phyloP scores from a whole-genome alignment of 2,797 vertebrate genomes.

The Halcyon badia region DNA sequence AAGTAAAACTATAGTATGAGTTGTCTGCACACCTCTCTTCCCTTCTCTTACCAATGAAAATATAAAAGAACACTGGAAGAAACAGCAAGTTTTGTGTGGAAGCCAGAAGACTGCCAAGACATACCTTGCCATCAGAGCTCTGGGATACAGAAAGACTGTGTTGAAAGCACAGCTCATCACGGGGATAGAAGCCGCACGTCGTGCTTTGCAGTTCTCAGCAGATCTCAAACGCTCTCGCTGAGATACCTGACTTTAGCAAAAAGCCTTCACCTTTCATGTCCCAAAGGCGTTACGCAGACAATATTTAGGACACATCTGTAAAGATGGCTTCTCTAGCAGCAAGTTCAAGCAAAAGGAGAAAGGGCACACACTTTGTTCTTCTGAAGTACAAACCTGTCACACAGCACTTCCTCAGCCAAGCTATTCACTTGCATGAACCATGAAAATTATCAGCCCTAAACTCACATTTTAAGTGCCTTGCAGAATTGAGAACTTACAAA shows the following conservation, averaged over 20 bases:
- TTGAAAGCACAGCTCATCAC: not conserved
- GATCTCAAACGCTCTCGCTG: not conserved
- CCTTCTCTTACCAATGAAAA: not conserved
- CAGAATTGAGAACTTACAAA: not conserved
- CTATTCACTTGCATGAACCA: not conserved
- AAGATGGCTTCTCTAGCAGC: not conserved
- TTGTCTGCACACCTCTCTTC: not conserved
- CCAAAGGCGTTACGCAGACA: not conserved
- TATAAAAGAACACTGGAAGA: not conserved
- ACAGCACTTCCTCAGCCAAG: not conserved
- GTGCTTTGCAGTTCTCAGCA: not conserved
- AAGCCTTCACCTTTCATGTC: not conserved
- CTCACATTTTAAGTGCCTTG: not conserved
- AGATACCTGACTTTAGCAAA: not conserved
- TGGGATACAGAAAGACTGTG: not conserved
- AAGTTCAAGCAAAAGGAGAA: not conserved
- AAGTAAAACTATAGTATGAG: not conserved
- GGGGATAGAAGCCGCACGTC: not conserved
- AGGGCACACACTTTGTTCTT: not conserved
- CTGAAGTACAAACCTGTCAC: not conserved
- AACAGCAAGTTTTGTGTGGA: not conserved
- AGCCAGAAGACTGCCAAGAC: not conserved
- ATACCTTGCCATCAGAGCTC: not conserved
- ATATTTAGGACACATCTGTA: not conserved
- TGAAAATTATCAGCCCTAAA: not conserved